A percentile compares a stretch with the other conserved stretches of the same genome.
These are phyloP conservation scores for Acipenser ruthenus DNA, from an alignment of 2,797 vertebrate genomes.

Conservation along the genomic window DNA sequence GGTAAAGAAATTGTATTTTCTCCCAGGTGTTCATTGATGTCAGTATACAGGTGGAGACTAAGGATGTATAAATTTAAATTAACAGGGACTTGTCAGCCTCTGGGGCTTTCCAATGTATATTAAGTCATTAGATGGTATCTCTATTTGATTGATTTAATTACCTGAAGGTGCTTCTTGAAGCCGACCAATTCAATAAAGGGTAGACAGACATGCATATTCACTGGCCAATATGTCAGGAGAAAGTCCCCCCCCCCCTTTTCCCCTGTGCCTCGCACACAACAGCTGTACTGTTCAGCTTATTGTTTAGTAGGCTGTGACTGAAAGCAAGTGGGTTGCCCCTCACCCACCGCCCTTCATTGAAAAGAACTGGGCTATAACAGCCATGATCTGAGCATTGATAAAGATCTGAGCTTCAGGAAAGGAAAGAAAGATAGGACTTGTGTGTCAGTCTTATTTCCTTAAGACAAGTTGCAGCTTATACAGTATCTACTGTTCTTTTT, in stretches of 20 bases:
- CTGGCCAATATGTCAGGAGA: constrained; percentile 33
- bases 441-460: constrained; percentile 30
- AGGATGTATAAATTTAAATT: neutral
- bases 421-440: constrained; percentile 49
- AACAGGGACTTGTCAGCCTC: too few relatives aligned
- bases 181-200: constrained; percentile 31
- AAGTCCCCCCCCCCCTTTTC: constrained; percentile 26
- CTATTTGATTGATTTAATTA: constrained; percentile 53
- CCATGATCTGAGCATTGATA: constrained; percentile 60
- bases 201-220: constrained; percentile 50
- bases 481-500: neutral
- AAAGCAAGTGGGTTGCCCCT: constrained; percentile 35
- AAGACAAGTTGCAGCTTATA: constrained; percentile 7
- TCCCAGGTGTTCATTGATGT: constrained; percentile 24
- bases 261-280: constrained; percentile 47
- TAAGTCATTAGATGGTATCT: constrained; percentile 61
- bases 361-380: constrained; percentile 22
- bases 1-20: neutral
- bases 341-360: constrained; percentile 38
- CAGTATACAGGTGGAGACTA: constrained; percentile 31
- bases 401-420: constrained; percentile 31
- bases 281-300: constrained; percentile 46
- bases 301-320: constrained; percentile 41
- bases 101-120: constrained; percentile 37
- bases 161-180: constrained; percentile 40